Evolutionary conservation across 2,888 invertebrate species (phyloP).

Genomic region (Drosophila peninsularis): DNA sequence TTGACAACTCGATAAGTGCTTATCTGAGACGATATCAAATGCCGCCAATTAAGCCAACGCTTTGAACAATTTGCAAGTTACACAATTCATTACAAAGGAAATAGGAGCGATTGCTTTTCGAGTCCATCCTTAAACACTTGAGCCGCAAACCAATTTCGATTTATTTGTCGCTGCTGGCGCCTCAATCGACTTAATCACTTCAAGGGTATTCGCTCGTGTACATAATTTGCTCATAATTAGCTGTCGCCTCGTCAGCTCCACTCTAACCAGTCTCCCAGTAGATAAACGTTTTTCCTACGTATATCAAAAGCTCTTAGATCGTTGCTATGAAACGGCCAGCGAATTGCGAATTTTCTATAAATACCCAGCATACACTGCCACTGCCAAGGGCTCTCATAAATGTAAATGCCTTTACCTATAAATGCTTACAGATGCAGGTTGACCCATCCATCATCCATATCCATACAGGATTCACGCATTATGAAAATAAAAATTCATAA

Average conservation of each 20-base stretch:
- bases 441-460: no score
- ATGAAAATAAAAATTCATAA: no score
- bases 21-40: slow-evolving; percentile 1
- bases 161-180: slow-evolving; percentile 2
- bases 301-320: slow-evolving; percentile 22
- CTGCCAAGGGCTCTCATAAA: background rate
- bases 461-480: no score
- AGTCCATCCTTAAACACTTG: background rate
- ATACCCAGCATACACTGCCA: no score
- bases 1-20: slow-evolving; percentile 1
- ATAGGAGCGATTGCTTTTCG: slow-evolving; percentile 22
- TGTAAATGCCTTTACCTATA: background rate
- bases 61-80: slow-evolving; percentile 12
- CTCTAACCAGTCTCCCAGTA: slow-evolving; percentile 1
- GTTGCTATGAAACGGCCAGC: slow-evolving; percentile 63
- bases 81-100: slow-evolving; percentile 31
- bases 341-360: slow-evolving; percentile 27
- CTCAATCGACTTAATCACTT: slow-evolving; percentile 33
- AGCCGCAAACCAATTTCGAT: slow-evolving; percentile 5
- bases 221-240: slow-evolving; percentile 52
- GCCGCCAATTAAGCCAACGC: slow-evolving; percentile 16
- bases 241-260: slow-evolving; percentile 17
- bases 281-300: slow-evolving; percentile 60
- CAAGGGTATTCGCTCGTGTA: slow-evolving; percentile 20
- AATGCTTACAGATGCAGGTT: background rate